phyloP scores from a whole-genome alignment of 2,113 vertebrate genomes.

The Tachycineta bicolor region DNA sequence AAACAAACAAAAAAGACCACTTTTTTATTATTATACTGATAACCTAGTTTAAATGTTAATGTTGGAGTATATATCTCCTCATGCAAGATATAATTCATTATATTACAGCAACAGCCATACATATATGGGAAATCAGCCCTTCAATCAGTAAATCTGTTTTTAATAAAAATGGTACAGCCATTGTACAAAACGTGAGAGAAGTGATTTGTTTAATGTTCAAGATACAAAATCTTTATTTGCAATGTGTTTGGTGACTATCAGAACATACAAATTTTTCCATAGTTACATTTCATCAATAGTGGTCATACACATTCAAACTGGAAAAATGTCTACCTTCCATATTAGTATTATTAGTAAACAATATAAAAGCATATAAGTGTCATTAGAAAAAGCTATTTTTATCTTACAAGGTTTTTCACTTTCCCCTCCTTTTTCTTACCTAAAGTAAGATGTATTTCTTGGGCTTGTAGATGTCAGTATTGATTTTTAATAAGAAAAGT shows the following conservation, averaged over 20 bases:
- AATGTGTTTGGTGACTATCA: neutral
- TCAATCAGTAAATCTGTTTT: neutral
- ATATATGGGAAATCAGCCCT: neutral
- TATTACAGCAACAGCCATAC: slow-evolving; percentile 9
- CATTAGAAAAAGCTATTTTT: neutral
- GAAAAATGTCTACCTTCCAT: neutral
- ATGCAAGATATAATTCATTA: slow-evolving; percentile 40
- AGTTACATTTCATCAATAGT: neutral
- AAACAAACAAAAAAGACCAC: too few species aligned
- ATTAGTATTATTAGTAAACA: neutral
- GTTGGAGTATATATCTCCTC: slow-evolving; percentile 39
- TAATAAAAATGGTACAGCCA: neutral
- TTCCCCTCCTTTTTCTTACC: neutral
- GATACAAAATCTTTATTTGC: neutral
- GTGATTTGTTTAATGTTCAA: neutral
- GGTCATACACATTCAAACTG: neutral
- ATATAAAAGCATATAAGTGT: neutral
- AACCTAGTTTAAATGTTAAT: slow-evolving; percentile 44
- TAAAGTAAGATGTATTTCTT: neutral
- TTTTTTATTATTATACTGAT: slow-evolving; percentile 44
- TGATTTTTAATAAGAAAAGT: neutral
- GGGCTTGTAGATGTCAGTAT: neutral
- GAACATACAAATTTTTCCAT: neutral
- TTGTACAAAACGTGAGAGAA: neutral
- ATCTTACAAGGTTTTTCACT: neutral